Conservation (phyloP, 2,113 vertebrate genomes). For the Macroglossus sobrinus region DNA sequence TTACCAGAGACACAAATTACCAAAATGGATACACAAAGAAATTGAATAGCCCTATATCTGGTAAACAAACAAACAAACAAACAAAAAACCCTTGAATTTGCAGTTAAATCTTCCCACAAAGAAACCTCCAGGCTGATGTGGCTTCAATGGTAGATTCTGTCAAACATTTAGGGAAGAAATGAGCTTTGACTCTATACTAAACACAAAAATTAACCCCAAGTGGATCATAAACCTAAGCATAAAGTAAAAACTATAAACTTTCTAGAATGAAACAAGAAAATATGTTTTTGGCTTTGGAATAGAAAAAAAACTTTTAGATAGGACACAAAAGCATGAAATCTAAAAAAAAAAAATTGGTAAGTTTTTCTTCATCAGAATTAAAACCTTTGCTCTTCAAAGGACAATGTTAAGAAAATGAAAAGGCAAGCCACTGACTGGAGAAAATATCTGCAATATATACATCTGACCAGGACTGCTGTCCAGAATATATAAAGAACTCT, state of each 20-base stretch:
- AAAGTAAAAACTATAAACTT: background rate
- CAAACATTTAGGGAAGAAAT: background rate
- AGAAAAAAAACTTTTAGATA: background rate
- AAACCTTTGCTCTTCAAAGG: background rate
- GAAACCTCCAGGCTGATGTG: background rate
- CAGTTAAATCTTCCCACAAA: background rate
- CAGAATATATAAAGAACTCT: background rate
- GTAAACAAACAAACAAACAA: background rate
- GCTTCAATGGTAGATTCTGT: background rate
- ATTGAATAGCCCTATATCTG: background rate
- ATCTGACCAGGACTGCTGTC: background rate
- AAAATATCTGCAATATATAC: background rate
- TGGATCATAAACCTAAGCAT: background rate
- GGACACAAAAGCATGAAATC: background rate
- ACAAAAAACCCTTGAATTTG: background rate
- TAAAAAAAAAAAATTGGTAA: background rate
- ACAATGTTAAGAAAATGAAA: background rate
- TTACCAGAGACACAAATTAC: background rate
- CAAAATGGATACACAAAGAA: conserved; percentile 29
- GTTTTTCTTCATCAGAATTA: background rate
- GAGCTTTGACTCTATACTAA: background rate
- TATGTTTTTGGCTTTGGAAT: background rate
- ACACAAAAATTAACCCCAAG: background rate
- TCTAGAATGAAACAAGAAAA: background rate
- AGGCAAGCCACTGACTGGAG: background rate